phyloP scores from a whole-genome alignment of 2,888 invertebrate genomes.

The Aquatica leii region DNA sequence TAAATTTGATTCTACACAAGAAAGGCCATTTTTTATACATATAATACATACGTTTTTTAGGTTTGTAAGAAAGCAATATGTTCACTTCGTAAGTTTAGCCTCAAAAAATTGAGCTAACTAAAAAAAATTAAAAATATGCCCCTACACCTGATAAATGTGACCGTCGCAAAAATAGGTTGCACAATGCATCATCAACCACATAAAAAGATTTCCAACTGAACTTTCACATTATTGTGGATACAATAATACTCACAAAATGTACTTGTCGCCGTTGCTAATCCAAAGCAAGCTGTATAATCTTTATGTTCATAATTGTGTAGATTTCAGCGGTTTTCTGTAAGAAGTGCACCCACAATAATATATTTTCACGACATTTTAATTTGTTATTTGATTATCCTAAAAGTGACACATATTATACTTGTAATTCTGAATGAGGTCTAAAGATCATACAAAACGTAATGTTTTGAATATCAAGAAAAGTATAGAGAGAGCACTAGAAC shows the following conservation, averaged over 20 bases:
- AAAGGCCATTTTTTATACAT: not conserved
- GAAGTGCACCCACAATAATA: not conserved
- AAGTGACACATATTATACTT: too few species aligned
- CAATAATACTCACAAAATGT: conserved; percentile 1
- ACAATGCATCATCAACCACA: conserved; percentile 7
- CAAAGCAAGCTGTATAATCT: not conserved
- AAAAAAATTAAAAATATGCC: conserved; percentile 11
- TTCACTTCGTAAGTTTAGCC: not conserved
- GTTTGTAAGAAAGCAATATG: not conserved
- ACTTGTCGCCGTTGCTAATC: conserved; percentile 11
- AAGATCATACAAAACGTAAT: not conserved
- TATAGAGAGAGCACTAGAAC: not conserved
- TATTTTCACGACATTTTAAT: too few species aligned
- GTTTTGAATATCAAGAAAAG: not conserved
- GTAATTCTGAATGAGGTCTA: not conserved
- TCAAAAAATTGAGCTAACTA: too few species aligned
- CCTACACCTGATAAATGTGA: conserved; percentile 10
- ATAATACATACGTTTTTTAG: not conserved
- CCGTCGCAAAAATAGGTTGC: conserved; percentile 12
- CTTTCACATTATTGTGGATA: not conserved
- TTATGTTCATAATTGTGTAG: not conserved
- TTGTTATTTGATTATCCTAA: not conserved
- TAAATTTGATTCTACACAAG: not conserved
- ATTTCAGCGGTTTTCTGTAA: too few species aligned
- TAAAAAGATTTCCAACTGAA: conserved; percentile 8